phyloP scores from a whole-genome alignment of 1,140 invertebrate species.

The Caenorhabditis brenneri region DNA sequence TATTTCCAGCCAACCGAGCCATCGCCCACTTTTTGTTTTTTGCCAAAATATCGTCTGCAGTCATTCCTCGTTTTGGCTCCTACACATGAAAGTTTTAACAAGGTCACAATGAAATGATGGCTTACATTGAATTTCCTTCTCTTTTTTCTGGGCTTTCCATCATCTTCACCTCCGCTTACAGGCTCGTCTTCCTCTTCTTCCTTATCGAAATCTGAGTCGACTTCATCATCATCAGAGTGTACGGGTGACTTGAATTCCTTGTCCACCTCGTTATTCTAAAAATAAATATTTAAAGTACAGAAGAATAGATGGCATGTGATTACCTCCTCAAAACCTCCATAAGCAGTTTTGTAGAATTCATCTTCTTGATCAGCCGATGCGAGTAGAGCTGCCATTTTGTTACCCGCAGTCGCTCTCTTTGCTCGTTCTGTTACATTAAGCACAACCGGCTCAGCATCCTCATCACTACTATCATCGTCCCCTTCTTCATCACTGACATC shows the following conservation, averaged over 20 bases:
- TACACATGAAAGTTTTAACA: background rate
- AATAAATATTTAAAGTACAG: background rate
- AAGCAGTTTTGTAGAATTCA: conserved; percentile 62
- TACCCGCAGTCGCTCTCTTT: conserved; percentile 58
- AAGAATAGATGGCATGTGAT: background rate
- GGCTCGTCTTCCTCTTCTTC: conserved; percentile 61
- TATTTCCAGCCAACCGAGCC: conserved; percentile 53
- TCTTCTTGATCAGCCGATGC: conserved; percentile 53
- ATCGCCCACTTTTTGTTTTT: conserved; percentile 62
- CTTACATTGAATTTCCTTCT: conserved; percentile 31
- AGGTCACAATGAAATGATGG: background rate
- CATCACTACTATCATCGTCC: background rate
- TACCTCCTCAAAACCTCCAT: conserved; percentile 63
- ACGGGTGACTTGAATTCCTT: conserved; percentile 58
- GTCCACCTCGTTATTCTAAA: conserved; percentile 61
- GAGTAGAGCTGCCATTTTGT: conserved; percentile 59
- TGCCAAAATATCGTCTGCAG: conserved; percentile 48
- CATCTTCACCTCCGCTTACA: conserved; percentile 42
- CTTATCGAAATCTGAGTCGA: conserved; percentile 60
- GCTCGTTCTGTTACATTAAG: conserved; percentile 42
- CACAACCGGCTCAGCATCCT: background rate
- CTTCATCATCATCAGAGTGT: conserved; percentile 59
- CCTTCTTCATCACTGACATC: background rate
- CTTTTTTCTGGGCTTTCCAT: conserved; percentile 50
- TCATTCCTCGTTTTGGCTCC: conserved; percentile 38